phyloP scores from a whole-genome alignment of 2,888 invertebrate species.

The Frankliniella intonsa region DNA sequence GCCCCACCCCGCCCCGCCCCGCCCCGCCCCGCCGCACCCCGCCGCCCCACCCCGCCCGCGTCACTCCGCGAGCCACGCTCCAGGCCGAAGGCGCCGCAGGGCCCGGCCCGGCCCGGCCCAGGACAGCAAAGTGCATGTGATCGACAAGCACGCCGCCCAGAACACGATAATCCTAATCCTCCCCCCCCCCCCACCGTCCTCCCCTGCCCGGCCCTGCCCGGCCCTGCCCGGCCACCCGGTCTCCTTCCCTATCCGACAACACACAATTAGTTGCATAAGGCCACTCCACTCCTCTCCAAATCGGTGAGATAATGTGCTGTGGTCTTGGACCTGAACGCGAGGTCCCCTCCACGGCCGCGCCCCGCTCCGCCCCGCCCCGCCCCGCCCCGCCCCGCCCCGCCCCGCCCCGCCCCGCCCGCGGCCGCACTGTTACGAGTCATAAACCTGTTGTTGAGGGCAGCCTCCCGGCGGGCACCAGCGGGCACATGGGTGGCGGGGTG shows the following conservation, averaged over 20 bases:
- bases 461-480: neutral
- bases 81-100: too few relatives aligned
- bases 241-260: too few relatives aligned
- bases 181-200: neutral
- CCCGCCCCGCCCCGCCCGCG: too few relatives aligned
- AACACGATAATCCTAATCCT: neutral
- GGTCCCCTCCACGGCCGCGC: too few relatives aligned
- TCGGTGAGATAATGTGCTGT: slow-evolving; percentile 12
- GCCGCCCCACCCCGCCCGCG: neutral
- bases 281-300: neutral
- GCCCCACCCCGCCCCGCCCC: neutral
- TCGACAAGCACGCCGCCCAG: too few relatives aligned
- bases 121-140: too few relatives aligned
- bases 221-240: too few relatives aligned
- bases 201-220: neutral
- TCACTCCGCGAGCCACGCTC: too few relatives aligned
- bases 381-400: neutral
- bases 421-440: neutral
- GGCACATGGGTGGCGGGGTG: neutral
- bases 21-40: neutral
- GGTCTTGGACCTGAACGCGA: neutral
- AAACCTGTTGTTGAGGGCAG: slow-evolving; percentile 11
- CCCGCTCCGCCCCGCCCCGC: neutral
- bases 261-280: slow-evolving; percentile 11
- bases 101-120: too few relatives aligned